Conservation (phyloP, 1,140 invertebrate genomes). For the Potamilus streckersoni region DNA sequence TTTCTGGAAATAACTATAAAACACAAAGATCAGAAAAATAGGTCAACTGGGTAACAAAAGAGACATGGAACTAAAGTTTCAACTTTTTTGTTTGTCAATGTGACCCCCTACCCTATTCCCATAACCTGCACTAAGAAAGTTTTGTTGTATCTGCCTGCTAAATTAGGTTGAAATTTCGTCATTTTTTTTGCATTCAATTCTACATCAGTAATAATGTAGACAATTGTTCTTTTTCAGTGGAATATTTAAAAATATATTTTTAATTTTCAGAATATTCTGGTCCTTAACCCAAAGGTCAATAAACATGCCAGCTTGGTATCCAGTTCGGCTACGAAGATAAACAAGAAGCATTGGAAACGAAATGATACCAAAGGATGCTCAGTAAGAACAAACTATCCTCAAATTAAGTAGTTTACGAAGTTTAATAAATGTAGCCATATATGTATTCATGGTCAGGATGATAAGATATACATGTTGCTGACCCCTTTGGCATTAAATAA, state of each 20-base stretch:
- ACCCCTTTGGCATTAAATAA: not conserved
- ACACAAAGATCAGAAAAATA: too few relatives aligned
- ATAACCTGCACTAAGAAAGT: too few relatives aligned
- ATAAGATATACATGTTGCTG: not conserved
- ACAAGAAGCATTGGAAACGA: constrained; percentile 95
- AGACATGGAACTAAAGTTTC: too few relatives aligned
- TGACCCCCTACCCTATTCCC: too few relatives aligned
- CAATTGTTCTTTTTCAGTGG: too few relatives aligned
- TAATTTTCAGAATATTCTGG: constrained; percentile 73
- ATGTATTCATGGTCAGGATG: not conserved
- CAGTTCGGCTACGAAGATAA: constrained; percentile 84
- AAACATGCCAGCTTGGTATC: constrained; percentile 82
- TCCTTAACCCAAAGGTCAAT: constrained; percentile 86
- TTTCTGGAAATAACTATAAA: too few relatives aligned
- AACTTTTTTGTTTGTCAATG: too few relatives aligned
- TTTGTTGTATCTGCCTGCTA: too few relatives aligned
- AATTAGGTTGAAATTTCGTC: too few relatives aligned
- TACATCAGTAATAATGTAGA: too few relatives aligned
- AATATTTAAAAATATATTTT: not conserved
- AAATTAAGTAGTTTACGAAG: not conserved
- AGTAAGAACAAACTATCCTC: constrained; percentile 72
- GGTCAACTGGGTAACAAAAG: too few relatives aligned
- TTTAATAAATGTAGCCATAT: not conserved
- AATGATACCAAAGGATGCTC: constrained; percentile 87
- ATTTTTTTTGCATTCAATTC: too few relatives aligned